Evolutionary conservation across 2,888 invertebrate species (phyloP).

Genomic region (Spilarctia lutea): DNA sequence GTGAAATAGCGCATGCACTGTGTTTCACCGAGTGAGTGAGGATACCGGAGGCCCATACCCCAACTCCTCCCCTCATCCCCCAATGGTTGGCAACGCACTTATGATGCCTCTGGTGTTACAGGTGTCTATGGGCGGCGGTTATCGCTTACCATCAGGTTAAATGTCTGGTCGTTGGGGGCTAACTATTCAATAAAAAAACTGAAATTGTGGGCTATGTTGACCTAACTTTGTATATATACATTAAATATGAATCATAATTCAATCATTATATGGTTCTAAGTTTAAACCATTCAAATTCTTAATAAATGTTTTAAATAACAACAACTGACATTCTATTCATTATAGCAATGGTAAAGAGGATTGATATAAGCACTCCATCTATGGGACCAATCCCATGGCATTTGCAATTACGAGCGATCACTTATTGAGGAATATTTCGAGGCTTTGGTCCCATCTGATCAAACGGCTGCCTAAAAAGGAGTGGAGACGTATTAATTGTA

Average conservation of each 20-base stretch:
- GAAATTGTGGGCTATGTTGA: too few relatives aligned
- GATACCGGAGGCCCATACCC: too few relatives aligned
- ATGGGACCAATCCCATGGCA: conserved; percentile 46
- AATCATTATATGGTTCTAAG: neutral
- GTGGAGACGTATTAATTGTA: conserved; percentile 16
- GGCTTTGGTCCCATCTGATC: conserved; percentile 33
- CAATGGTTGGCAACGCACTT: too few relatives aligned
- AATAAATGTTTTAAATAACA: neutral
- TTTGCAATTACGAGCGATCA: conserved; percentile 50
- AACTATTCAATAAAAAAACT: too few relatives aligned
- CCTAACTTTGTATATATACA: too few relatives aligned
- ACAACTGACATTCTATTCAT: neutral
- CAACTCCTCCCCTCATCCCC: too few relatives aligned
- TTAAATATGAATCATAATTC: neutral
- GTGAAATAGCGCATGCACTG: too few relatives aligned
- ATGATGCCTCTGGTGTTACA: too few relatives aligned
- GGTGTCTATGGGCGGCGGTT: too few relatives aligned
- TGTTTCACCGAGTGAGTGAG: too few relatives aligned
- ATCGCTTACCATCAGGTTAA: too few relatives aligned
- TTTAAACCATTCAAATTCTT: neutral
- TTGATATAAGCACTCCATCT: conserved; percentile 56
- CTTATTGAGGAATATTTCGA: conserved; percentile 51
- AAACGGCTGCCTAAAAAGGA: conserved; percentile 32
- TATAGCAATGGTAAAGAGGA: conserved; percentile 61
- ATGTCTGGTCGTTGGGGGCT: too few relatives aligned